These are phyloP conservation scores for Lepidocyrtoides sp. DNA, from an alignment of 2,888 invertebrate species.

Conservation along the genomic window DNA sequence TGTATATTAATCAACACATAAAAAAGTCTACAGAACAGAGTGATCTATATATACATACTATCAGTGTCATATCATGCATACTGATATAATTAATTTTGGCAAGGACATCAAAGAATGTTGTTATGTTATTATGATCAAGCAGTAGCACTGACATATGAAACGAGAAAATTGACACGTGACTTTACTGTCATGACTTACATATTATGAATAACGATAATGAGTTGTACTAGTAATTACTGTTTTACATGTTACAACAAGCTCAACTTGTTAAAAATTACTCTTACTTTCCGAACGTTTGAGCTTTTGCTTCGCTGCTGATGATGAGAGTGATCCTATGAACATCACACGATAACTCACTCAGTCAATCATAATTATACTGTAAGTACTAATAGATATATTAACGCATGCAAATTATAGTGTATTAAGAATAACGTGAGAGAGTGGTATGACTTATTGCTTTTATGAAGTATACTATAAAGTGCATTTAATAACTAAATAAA, in stretches of 20 bases:
- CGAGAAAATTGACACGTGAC: background rate
- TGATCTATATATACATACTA: no score
- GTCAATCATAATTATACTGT: constrained; percentile 34
- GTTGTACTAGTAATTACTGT: background rate
- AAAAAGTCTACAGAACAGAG: no score
- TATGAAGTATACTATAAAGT: background rate
- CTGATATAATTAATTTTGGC: background rate
- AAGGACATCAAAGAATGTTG: background rate
- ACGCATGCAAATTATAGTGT: constrained; percentile 37
- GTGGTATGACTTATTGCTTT: background rate
- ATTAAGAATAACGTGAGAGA: constrained; percentile 51
- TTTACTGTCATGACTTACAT: no score
- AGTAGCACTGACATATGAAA: background rate
- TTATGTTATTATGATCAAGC: background rate
- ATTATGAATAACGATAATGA: background rate
- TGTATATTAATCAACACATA: no score
- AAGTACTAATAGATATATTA: constrained; percentile 35
- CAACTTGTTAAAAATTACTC: no score
- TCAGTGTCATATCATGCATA: no score
- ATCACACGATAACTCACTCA: constrained; percentile 44
- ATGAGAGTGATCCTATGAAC: constrained; percentile 27
- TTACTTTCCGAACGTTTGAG: background rate
- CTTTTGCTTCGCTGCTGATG: background rate
- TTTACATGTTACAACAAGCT: no score
- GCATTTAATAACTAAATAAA: background rate